Percentiles rank a stretch among this genome's conserved stretches.
phyloP scores from a whole-genome alignment of 2,113 vertebrate species.

The Mastomys natalensis region DNA sequence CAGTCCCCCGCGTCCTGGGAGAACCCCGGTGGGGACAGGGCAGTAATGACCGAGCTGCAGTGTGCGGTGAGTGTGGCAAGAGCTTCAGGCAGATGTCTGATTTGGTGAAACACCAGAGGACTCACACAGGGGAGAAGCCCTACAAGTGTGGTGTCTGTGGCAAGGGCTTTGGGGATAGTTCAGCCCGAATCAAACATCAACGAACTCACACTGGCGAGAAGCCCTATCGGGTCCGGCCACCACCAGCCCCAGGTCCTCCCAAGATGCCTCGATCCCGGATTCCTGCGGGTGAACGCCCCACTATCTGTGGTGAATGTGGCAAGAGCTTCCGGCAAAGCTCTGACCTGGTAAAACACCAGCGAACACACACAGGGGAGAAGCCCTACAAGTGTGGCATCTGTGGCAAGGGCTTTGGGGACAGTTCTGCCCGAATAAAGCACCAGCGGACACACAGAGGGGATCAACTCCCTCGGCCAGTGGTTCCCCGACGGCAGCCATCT shows the following conservation, averaged over 20 bases:
- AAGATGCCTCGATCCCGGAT: constrained; percentile 81
- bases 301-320: constrained; percentile 83
- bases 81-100: constrained; percentile 82
- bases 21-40: constrained; percentile 79
- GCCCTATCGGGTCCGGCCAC: constrained; percentile 73
- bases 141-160: constrained; percentile 83
- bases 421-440: constrained; percentile 82
- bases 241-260: constrained; percentile 76
- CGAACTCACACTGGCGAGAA: constrained; percentile 83
- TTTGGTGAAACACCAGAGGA: constrained; percentile 82
- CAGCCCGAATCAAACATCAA: constrained; percentile 84
- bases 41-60: constrained; percentile 70
- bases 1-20: constrained; percentile 73
- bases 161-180: constrained; percentile 83
- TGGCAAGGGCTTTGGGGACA: constrained; percentile 81
- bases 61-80: constrained; percentile 81
- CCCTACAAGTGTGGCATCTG: constrained; percentile 83
- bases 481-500: constrained; percentile 59
- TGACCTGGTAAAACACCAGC: constrained; percentile 84
- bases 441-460: constrained; percentile 77
- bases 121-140: constrained; percentile 82
- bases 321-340: constrained; percentile 84
- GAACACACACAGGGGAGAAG: constrained; percentile 80
- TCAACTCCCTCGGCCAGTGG: constrained; percentile 28
- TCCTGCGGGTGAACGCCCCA: constrained; percentile 84